Evolutionary conservation across 64 coral and sea anemone genomes (phyloP), one percentile per base, ranked within the genome.

Genomic region (Porites australiensis): DNA sequence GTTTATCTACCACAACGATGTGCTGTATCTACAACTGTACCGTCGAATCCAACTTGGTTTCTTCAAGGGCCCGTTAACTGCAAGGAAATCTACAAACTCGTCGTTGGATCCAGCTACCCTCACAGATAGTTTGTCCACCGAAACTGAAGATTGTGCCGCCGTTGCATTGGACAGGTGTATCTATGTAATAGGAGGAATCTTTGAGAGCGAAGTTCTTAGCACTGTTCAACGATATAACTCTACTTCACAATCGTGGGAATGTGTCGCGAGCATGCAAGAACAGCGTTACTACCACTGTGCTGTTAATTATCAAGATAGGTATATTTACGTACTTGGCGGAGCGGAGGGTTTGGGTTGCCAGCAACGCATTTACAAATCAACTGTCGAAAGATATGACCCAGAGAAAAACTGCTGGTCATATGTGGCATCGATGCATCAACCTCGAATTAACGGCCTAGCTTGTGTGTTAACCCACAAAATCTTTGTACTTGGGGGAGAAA

Each of bases 401-500:
- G 37, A 50, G 44, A 6, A 2, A 67, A 60, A 84, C 44, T 60
- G 81, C 81, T 84, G 81, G 81, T 84, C 81, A 3, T 84, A 84
- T 51, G 81, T 84, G 15, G 64, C 48, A 14, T 68, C 81, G 8
- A 84, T 84, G 81, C 81, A 84, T 44, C 81, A 84, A 60, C 81
- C 81, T 67, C 81, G 81, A 68, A 68, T 46, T 16, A 84, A 60
- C 22, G 62, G 60, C 16, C 64, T 84, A 13, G 81, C 81, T 43
- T 84, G 65, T 19, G 81, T 84, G 43, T 60, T 66, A 61, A 51
- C 65, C 69, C 60, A 84, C 15, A 84, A 69, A 65, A 84, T 84
- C n/a, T 84, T 67, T 51, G 81, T 84, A n/a, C 67, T 84, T 68
- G 81, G 81, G 12, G 81, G 81, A 84, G 81, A 84, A 10, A 43